phyloP scores from a whole-genome alignment of 2,113 vertebrate genomes.

The Myiopsitta monachus region DNA sequence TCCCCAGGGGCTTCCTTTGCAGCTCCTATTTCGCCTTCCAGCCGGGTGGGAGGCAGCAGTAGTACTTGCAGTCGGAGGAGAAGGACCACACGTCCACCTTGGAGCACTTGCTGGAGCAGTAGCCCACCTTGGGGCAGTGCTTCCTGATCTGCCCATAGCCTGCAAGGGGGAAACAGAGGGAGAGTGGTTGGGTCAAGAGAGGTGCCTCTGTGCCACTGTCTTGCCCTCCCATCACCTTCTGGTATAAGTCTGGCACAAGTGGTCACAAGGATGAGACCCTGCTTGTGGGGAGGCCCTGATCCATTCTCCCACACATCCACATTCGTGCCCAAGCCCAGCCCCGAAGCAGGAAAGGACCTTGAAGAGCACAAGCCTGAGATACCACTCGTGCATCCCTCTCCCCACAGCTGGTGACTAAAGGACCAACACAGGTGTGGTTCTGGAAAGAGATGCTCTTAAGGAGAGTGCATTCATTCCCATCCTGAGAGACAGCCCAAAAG shows the following conservation, averaged over 20 bases:
- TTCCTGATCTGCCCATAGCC: background rate
- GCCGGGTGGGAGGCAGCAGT: background rate
- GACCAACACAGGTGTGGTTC: no score
- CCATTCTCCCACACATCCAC: fast-evolving
- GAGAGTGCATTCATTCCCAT: background rate
- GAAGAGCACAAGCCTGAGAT: background rate
- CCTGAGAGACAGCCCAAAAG: background rate
- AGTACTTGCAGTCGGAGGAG: background rate
- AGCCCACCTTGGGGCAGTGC: background rate
- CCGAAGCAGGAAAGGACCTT: background rate
- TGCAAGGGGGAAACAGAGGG: background rate
- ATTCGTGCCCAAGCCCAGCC: background rate
- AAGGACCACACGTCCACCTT: background rate
- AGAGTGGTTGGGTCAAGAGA: background rate
- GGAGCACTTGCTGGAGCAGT: background rate
- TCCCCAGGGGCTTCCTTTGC: background rate
- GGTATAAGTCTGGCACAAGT: background rate
- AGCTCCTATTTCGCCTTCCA: background rate
- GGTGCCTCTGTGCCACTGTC: no score
- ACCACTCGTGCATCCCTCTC: background rate
- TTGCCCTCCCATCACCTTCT: background rate
- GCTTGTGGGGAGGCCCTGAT: background rate
- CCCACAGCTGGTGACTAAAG: background rate
- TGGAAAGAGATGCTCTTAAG: background rate
- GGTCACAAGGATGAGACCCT: background rate